Base-by-base conservation (phyloP, 2,113 vertebrate species). In the Scytalopus superciliaris region DNA sequence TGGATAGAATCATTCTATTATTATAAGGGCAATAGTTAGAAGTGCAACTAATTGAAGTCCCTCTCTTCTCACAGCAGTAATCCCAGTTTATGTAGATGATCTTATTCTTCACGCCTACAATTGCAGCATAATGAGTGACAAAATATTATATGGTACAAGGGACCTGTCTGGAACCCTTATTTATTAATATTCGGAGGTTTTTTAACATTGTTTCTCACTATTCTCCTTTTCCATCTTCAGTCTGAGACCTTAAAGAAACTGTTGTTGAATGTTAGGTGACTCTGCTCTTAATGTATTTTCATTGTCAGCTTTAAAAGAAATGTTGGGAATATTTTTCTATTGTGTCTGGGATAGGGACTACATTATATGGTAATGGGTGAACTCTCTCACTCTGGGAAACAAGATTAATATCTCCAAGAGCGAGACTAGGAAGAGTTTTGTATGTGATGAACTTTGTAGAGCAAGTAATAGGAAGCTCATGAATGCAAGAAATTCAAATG, bases 401-500 rank as follows among this genome's bases (percentile, higher is more conserved):
- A 97, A 93, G 93, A 96, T 94, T 88, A 90, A 83, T 91, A 74
- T 83, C 70, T 88, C 79, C 79, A 47, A 74, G 67, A 92, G 47
- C 69, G 56, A 93, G 68, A 90, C 78, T 19, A 73, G 47, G 59
- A 93, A 50, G 70, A 94, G 40, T 94, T 86, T 94, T 91, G 45
- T 91, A 8, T 83, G 33, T 85, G 63, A 87, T 70, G 75, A 80
- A 55, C 79, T 96, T 87, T 49, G 56, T 31, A 91, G 64, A 77
- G 7, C 27, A 83, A 95, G 75, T 57, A 93, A 85, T 66, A 69
- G 21, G 37, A 91, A 94, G 27, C 27, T 68, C 52, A 64, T 96
- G 85, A 96, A 96, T 91, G 52, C 31, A 52, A 90, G 47, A 90
- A 94, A 97, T 90, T 95, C 78, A 94, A 95, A 94, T 93, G 30